A percentile compares a stretch with the other conserved stretches of the same genome.
Evolutionary conservation across 2,888 invertebrate species (phyloP).

Genomic region (Enchytraeus crypticus): DNA sequence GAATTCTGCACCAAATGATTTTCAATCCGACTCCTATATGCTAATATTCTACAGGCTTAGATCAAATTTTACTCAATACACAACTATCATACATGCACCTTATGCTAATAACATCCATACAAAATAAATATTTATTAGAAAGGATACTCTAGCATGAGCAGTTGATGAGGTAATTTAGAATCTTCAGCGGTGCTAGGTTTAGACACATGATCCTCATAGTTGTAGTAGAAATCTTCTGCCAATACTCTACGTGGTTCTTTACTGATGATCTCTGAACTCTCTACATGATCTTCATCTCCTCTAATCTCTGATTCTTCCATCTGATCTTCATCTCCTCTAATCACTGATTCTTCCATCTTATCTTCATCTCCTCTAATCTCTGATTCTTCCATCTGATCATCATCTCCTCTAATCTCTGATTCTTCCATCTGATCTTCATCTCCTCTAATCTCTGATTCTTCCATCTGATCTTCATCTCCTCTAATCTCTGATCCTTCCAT

Average conservation of each 20-base stretch:
- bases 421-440: too few relatives aligned
- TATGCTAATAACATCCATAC: not conserved
- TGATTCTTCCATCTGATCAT: too few relatives aligned
- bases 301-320: constrained; percentile 10
- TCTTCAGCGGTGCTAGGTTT: constrained; percentile 28
- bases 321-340: too few relatives aligned
- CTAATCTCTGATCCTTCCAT: too few relatives aligned
- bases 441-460: too few relatives aligned
- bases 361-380: too few relatives aligned
- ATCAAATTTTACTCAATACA: not conserved
- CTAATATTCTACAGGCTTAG: too few relatives aligned
- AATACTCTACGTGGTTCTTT: constrained; percentile 29
- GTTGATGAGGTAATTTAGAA: constrained; percentile 40
- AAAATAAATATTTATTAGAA: constrained; percentile 15
- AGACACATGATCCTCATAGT: constrained; percentile 33
- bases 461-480: too few relatives aligned
- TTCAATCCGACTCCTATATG: too few relatives aligned
- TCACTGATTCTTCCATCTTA: too few relatives aligned
- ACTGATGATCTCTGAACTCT: constrained; percentile 22
- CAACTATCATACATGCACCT: not conserved
- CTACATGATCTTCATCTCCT: constrained; percentile 23
- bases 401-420: too few relatives aligned
- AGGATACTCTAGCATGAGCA: constrained; percentile 41
- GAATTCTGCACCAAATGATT: too few relatives aligned
- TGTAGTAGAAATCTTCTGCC: constrained; percentile 44